phyloP scores from a whole-genome alignment of 1,140 invertebrate genomes.

The Riptortus pedestris region DNA sequence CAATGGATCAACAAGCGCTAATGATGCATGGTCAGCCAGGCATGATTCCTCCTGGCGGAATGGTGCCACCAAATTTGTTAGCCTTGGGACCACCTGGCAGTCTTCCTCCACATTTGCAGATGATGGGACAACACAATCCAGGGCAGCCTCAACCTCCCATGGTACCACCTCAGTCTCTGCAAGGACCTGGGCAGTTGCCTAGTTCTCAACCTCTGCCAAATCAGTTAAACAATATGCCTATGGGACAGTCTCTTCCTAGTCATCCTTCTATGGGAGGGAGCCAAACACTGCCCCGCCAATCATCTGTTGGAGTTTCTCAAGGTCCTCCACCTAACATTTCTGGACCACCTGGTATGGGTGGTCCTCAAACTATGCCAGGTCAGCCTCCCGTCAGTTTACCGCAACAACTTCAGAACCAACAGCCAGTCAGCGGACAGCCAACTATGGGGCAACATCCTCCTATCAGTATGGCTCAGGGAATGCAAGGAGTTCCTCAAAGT shows the following conservation, averaged over 20 bases:
- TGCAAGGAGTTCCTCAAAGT: not conserved
- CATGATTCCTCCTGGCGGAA: not conserved
- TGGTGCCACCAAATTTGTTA: conserved; percentile 1
- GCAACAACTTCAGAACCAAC: not conserved
- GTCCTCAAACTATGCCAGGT: conserved; percentile 12
- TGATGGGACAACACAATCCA: not conserved
- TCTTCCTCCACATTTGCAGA: not conserved
- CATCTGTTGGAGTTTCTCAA: not conserved
- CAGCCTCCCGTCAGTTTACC: not conserved
- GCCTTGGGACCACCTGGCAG: not conserved
- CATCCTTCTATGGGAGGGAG: not conserved
- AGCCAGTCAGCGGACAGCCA: not conserved
- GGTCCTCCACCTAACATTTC: not conserved
- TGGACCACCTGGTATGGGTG: not conserved
- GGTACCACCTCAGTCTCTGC: not conserved
- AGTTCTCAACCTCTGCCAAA: not conserved
- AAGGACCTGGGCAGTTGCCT: not conserved
- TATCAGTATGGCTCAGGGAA: not conserved
- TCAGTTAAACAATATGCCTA: not conserved
- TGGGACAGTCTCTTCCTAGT: not conserved
- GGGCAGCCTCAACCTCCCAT: not conserved
- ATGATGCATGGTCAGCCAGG: conserved; percentile 4
- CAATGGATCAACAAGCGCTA: not conserved
- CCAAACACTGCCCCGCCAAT: not conserved
- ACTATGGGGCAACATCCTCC: not conserved